A percentile compares a stretch with the other conserved stretches of the same genome.
Conservation (phyloP, 1,140 invertebrate species). For the Penaeus japonicus region DNA sequence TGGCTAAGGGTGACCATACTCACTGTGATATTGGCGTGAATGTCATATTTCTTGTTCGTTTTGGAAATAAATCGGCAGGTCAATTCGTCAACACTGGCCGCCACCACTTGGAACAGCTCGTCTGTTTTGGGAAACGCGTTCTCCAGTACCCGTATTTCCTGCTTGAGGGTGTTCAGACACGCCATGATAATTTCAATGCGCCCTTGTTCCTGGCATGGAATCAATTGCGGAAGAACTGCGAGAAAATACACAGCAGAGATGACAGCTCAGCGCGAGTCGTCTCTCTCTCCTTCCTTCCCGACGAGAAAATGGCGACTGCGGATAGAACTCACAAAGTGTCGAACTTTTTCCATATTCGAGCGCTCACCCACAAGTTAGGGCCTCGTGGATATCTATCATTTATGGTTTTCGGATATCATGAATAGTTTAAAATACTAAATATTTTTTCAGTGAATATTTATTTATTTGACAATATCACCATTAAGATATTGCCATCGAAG, state of each 20-base stretch:
- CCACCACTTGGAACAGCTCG: slow-evolving; percentile 95
- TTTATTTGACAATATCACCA: too few relatives aligned
- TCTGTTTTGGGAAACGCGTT: slow-evolving; percentile 93
- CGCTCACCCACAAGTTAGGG: background rate
- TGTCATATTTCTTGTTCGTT: slow-evolving; percentile 93
- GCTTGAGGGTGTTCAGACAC: slow-evolving; percentile 96
- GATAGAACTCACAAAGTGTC: slow-evolving; percentile 15
- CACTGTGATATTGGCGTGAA: slow-evolving; percentile 98
- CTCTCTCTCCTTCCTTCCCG: slow-evolving; percentile 21
- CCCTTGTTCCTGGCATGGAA: slow-evolving; percentile 33
- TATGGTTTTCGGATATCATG: background rate
- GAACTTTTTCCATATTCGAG: background rate
- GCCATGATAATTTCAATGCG: slow-evolving; percentile 75
- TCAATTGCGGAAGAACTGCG: background rate
- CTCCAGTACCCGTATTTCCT: slow-evolving; percentile 97
- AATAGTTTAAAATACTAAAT: background rate
- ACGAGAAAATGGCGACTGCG: slow-evolving; percentile 56
- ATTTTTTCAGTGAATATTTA: background rate
- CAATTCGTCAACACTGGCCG: slow-evolving; percentile 97
- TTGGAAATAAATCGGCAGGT: slow-evolving; percentile 94
- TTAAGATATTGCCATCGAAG: too few relatives aligned
- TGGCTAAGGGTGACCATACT: slow-evolving; percentile 61
- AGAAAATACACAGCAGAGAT: slow-evolving; percentile 20
- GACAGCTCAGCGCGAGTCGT: slow-evolving; percentile 24
- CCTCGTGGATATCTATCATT: background rate